Conservation (phyloP, 2,113 vertebrate species). For the Colaptes auratus region DNA sequence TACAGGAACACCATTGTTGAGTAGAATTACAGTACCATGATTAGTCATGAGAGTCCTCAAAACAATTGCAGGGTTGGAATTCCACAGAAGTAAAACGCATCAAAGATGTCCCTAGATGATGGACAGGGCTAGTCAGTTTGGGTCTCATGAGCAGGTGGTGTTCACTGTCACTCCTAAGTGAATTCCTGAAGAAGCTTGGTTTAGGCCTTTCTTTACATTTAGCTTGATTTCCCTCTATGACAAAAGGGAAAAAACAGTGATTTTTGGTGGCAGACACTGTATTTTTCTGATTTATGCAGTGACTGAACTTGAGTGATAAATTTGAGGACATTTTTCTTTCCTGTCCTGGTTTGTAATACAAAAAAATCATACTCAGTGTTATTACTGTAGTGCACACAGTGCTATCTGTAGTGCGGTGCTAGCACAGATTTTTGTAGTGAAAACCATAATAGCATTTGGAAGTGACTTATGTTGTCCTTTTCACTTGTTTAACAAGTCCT, state of each 20-base stretch:
- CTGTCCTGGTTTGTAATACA: background rate
- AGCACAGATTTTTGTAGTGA: background rate
- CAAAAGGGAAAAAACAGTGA: background rate
- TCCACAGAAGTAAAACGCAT: background rate
- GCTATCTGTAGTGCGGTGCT: background rate
- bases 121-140: fast-evolving
- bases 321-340: background rate
- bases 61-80: background rate
- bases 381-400: background rate
- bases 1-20: background rate
- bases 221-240: background rate
- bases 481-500: background rate
- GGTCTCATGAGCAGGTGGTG: background rate
- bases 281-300: background rate
- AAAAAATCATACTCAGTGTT: background rate
- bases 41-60: background rate
- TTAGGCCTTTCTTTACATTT: background rate
- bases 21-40: background rate
- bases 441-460: background rate
- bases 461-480: background rate
- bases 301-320: background rate
- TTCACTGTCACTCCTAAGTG: background rate
- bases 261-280: background rate
- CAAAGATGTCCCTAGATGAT: background rate
- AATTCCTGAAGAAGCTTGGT: background rate